Base-by-base conservation (phyloP, 2,888 invertebrate species). In the Capitulum mitella region DNA sequence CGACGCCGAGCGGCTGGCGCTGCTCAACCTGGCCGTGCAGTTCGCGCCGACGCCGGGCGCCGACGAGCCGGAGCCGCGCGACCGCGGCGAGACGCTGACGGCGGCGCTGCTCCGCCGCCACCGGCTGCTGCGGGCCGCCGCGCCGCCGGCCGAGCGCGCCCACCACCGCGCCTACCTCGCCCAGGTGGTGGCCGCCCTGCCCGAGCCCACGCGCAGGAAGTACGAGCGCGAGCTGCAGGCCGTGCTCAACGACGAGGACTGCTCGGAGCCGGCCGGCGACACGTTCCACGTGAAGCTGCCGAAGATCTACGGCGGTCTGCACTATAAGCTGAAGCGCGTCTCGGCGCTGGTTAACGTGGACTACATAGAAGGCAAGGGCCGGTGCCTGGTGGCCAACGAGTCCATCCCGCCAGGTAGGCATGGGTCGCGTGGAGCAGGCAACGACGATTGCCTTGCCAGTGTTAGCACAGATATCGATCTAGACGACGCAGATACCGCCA, bases 321-420 rank as follows among this genome's bases (percentile, higher is more conserved):
- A 79, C 54, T 37, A 76, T 32, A 76, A 22, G 74, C 80, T 80
- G 64, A 64, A 77, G 16, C 75, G 78, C n/a, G 79, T 78, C n/a
- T 80, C 79, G 26, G 77, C 78, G 1, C 79, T 79, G 6, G 58
- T 81, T 19, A 79, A 79, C 61, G 79, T 80, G 29, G 51, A 78
- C 54, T 77, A 77, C 32, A 78, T 74, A 26, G 81, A 81, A 64
- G 81, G 79, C 51, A 82, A 81, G 78, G 83, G 84, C 61, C 81
- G 83, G 46, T 83, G 82, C 77, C 80, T 83, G 77, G 80, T 83
- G 61, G 83, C 84, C 77, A 83, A 82, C 79, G 81, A 83, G 80
- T 82, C 82, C 78, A 83, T 84, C 79, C 81, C 80, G 64, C 82
- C 83, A 19, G 84, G 81, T 79, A 40, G 78, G 80, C 22, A n/a